phyloP scores from a whole-genome alignment of 1,140 invertebrate species.

The Stenopsyche tienmushanensis region DNA sequence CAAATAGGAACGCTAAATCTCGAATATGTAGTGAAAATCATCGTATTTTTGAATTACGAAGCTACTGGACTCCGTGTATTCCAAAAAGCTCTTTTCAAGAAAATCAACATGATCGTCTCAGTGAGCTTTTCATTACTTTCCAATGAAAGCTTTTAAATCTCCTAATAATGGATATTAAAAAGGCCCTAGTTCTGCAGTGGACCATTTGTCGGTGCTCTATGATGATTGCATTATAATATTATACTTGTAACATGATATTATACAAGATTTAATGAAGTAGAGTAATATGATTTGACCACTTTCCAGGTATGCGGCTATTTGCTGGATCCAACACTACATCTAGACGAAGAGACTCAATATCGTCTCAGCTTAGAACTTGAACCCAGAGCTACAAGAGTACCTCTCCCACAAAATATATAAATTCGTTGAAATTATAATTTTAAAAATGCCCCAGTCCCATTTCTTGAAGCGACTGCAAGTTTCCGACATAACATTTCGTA shows the following conservation, averaged over 20 bases:
- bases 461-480: background rate
- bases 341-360: conserved; percentile 85
- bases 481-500: background rate
- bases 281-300: background rate
- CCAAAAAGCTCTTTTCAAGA: too few species aligned
- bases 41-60: too few species aligned
- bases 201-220: too few species aligned
- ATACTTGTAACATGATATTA: background rate
- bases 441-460: background rate
- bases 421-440: background rate
- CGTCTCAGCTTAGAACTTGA: conserved; percentile 81
- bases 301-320: conserved; percentile 65
- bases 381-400: conserved; percentile 68
- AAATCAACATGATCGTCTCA: too few species aligned
- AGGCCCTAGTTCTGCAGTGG: too few species aligned
- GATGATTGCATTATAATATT: too few species aligned
- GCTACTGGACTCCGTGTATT: too few species aligned
- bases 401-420: conserved; percentile 37
- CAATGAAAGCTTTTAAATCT: too few species aligned
- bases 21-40: too few species aligned
- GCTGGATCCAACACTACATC: conserved; percentile 71
- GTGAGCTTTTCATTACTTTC: too few species aligned
- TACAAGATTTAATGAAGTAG: background rate
- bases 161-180: too few species aligned
- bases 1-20: too few species aligned